phyloP scores from a whole-genome alignment of 2,113 vertebrate genomes.

The Thryonomys swinderianus region DNA sequence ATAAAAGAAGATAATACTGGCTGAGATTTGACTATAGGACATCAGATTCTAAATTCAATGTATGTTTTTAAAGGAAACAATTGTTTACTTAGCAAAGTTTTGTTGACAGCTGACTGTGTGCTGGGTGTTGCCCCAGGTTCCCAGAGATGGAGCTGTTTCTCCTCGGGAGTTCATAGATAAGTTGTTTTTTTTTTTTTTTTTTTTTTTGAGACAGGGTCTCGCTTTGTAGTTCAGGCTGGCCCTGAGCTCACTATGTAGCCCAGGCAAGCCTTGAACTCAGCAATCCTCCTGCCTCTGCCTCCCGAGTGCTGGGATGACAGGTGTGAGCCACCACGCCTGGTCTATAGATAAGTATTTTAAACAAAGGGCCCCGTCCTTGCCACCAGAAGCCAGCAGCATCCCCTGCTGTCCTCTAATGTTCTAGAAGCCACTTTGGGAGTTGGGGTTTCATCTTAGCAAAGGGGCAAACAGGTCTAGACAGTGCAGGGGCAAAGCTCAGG shows the following conservation, averaged over 20 bases:
- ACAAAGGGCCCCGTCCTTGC: not conserved
- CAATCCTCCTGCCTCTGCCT: too few relatives aligned
- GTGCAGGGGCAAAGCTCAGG: rapidly evolving
- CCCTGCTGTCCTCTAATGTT: not conserved
- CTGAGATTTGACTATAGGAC: not conserved
- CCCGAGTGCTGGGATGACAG: too few relatives aligned
- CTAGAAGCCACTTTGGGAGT: not conserved
- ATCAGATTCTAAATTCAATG: not conserved
- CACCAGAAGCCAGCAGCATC: not conserved
- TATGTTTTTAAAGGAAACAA: not conserved
- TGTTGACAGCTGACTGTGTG: not conserved
- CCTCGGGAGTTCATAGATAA: not conserved
- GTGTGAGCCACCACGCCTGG: too few relatives aligned
- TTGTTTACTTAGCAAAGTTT: not conserved
- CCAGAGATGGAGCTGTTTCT: not conserved
- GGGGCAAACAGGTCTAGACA: not conserved
- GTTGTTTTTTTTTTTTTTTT: too few relatives aligned
- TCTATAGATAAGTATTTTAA: not conserved
- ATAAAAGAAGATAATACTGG: not conserved
- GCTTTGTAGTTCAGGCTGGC: too few relatives aligned
- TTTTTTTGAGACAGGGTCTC: too few relatives aligned
- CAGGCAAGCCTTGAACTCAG: too few relatives aligned
- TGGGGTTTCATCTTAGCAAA: not conserved
- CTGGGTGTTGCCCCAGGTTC: not conserved
- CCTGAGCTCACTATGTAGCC: too few relatives aligned